Base-by-base conservation (phyloP, 2,113 vertebrate genomes). In the Melozone crissalis region DNA sequence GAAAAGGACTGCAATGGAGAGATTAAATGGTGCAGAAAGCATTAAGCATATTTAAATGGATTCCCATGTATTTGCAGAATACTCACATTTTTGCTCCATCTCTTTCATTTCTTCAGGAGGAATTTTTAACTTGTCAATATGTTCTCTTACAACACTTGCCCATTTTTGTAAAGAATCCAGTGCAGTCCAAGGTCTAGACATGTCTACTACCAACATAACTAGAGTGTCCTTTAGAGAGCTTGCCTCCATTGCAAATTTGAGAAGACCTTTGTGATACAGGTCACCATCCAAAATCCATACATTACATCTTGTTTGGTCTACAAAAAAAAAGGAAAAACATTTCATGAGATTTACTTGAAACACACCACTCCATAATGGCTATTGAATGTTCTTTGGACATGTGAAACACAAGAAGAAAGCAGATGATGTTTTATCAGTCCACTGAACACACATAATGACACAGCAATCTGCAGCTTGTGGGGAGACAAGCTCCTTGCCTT, bases 231-330 rank as follows among this genome's bases (percentile, higher is more conserved):
- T 98, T 86, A 99, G 96, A 62, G 98, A 98, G 92, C 97, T 97
- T 77, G 98, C 97, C 41, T 99, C 98, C 94, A 99, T 97, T 0
- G 99, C 99, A 84, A 99, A 99, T 66, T 99, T 99, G 96, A 99
- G 99, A 85, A 99, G 98, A 84, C 99, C 99, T 97, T 99, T 99
- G 97, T 99, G 99, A 97, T 99, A 99, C 24, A 99, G 98, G 96
- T 99, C 99, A 84, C 99, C 99, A 89, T 99, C 99, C 95, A 99
- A 97, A 94, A 99, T 99, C 99, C 99, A 99, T 7, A 99, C 98
- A 74, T 99, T 99, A 97, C 99, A 99, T 94, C 99, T 98, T 75
- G 99, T 98, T 67, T 99, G 99, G 97, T 99, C 99, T 99, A 93
- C 12, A 96, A 97, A 37, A 85, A 84, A 39, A 65, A 72, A 74